Evolutionary conservation across 2,888 invertebrate species (phyloP).

Genomic region (Drosophila recens): DNA sequence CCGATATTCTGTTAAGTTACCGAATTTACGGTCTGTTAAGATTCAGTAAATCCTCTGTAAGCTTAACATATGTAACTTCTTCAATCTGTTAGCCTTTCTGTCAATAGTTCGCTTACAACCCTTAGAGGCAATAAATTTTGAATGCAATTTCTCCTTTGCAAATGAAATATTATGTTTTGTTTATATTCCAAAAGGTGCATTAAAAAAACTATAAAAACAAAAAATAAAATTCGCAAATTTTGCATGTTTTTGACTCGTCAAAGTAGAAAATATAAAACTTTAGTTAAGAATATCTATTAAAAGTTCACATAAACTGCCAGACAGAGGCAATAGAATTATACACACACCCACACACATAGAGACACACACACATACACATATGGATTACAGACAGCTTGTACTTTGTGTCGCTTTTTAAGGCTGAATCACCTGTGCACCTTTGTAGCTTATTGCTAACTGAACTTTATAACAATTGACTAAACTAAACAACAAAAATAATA

Average conservation of each 20-base stretch:
- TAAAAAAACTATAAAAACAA: conserved; percentile 11
- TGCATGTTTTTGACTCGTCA: conserved; percentile 4
- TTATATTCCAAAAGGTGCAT: conserved; percentile 3
- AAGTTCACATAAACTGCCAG: conserved; percentile 15
- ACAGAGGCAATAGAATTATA: conserved; percentile 25
- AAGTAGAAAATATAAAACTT: conserved; percentile 11
- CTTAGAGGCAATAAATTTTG: background rate
- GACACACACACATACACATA: conserved; percentile 3
- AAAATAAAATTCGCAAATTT: conserved; percentile 9
- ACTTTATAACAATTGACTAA: conserved; percentile 20
- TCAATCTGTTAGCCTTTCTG: background rate
- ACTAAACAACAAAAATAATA: conserved; percentile 18
- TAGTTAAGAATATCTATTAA: background rate
- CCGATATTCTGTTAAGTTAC: background rate
- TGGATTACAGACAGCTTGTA: conserved; percentile 33
- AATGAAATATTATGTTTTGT: background rate
- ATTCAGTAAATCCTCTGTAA: background rate
- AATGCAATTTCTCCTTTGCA: background rate
- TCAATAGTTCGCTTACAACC: background rate
- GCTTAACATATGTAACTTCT: background rate
- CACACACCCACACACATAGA: background rate
- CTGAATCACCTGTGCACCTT: conserved; percentile 27
- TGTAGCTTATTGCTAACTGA: conserved; percentile 24
- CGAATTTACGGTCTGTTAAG: background rate
- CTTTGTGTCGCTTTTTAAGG: conserved; percentile 42